phyloP scores from a whole-genome alignment of 2,113 vertebrate species.

The Neodontobutis hainanensis region DNA sequence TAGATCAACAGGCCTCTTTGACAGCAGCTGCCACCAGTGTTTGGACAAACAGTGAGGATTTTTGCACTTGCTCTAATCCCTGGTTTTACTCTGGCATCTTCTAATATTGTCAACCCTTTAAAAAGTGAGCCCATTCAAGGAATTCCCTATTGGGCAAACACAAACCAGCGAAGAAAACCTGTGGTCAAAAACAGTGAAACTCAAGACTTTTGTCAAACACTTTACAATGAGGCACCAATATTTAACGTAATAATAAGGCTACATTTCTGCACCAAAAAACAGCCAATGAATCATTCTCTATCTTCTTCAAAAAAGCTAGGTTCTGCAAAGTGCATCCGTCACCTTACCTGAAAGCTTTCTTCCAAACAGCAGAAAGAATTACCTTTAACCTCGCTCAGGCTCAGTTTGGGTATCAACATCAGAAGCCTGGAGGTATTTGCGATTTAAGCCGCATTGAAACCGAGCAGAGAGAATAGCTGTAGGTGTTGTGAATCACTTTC shows the following conservation, averaged over 20 bases:
- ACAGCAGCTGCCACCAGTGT: conserved; percentile 9
- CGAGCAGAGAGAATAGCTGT: neutral
- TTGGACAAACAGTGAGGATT: conserved; percentile 7
- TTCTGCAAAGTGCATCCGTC: conserved; percentile 12
- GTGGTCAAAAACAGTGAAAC: conserved; percentile 22
- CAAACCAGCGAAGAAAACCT: conserved; percentile 38
- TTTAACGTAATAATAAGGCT: conserved; percentile 43
- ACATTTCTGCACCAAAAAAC: conserved; percentile 31
- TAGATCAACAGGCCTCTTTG: conserved; percentile 2
- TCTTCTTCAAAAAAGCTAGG: conserved; percentile 19
- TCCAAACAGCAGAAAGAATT: conserved; percentile 28
- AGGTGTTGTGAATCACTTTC: conserved; percentile 22
- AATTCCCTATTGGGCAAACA: conserved; percentile 39
- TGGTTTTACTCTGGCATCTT: conserved; percentile 9
- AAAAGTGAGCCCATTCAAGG: conserved; percentile 34
- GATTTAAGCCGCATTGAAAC: conserved; percentile 20
- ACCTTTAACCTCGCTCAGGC: conserved; percentile 24
- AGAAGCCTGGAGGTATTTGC: conserved; percentile 18
- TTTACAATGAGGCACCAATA: conserved; percentile 15
- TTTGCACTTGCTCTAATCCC: conserved; percentile 5
- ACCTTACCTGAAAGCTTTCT: conserved; percentile 9
- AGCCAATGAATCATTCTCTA: conserved; percentile 18
- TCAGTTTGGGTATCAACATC: conserved; percentile 10
- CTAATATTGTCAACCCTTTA: conserved; percentile 18
- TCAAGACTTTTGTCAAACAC: conserved; percentile 35